Conservation (phyloP, 2,888 invertebrate genomes). For the Thumatha senex region DNA sequence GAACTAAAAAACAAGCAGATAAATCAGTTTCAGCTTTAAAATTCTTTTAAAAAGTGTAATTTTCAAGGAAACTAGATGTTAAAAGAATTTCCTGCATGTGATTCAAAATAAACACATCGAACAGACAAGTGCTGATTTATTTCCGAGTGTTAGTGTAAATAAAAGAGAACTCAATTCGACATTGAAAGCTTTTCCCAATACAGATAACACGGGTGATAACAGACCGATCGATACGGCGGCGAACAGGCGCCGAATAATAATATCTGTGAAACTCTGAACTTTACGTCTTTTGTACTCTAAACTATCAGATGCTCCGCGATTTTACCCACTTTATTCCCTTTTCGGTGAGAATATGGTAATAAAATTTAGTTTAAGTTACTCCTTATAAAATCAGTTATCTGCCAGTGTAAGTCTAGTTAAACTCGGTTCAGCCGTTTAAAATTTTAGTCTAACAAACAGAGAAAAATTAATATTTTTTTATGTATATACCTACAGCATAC, state of each 20-base stretch:
- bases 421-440: no score
- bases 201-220: slow-evolving; percentile 29
- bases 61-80: not conserved
- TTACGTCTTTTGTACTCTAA: not conserved
- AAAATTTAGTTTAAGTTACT: no score
- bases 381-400: no score
- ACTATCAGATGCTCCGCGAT: not conserved
- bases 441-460: no score
- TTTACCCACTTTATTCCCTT: no score
- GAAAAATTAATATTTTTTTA: no score
- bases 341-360: no score
- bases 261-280: not conserved
- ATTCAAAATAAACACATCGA: not conserved
- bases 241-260: not conserved
- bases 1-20: no score
- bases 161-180: slow-evolving; percentile 24
- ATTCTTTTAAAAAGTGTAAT: not conserved
- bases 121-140: not conserved
- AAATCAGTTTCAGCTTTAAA: no score
- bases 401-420: no score
- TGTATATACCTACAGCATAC: no score
- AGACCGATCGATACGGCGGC: slow-evolving; percentile 22
- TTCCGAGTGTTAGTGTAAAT: slow-evolving; percentile 8
- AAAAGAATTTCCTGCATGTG: not conserved
- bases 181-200: slow-evolving; percentile 39